A percentile compares a stretch with the other conserved stretches of the same genome.
These are phyloP conservation scores for Megatriorchis doriae DNA, from an alignment of 2,113 vertebrate species.

Conservation along the genomic window DNA sequence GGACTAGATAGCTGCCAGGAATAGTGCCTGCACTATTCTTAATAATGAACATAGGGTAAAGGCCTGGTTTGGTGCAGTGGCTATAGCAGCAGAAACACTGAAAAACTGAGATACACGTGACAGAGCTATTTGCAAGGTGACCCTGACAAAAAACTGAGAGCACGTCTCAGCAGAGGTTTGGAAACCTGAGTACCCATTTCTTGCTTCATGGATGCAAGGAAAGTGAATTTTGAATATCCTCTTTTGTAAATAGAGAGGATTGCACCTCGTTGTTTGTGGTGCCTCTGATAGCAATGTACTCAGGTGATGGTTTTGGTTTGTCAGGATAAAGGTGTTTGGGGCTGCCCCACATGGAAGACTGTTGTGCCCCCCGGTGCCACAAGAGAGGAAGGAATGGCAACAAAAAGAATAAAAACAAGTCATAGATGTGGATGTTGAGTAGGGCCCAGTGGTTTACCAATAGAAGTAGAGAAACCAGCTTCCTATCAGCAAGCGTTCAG, in stretches of 20 bases:
- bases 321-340: neutral
- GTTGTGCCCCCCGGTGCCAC: neutral
- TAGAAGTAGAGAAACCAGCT: neutral
- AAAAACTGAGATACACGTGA: neutral
- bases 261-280: rapidly evolving
- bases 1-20: neutral
- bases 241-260: neutral
- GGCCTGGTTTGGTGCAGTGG: neutral
- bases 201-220: neutral
- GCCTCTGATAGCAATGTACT: neutral
- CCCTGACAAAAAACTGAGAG: neutral
- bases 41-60: neutral
- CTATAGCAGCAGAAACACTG: neutral
- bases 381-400: neutral
- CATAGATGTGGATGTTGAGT: neutral
- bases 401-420: neutral
- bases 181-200: neutral
- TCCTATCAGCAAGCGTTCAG: neutral
- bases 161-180: neutral
- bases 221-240: neutral
- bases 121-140: neutral
- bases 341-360: neutral
- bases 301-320: neutral
- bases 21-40: neutral
- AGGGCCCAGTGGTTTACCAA: neutral